Evolutionary conservation across 2,797 vertebrate genomes (phyloP), one percentile per base, ranked within the genome.

Genomic region (Peromyscus eremicus): DNA sequence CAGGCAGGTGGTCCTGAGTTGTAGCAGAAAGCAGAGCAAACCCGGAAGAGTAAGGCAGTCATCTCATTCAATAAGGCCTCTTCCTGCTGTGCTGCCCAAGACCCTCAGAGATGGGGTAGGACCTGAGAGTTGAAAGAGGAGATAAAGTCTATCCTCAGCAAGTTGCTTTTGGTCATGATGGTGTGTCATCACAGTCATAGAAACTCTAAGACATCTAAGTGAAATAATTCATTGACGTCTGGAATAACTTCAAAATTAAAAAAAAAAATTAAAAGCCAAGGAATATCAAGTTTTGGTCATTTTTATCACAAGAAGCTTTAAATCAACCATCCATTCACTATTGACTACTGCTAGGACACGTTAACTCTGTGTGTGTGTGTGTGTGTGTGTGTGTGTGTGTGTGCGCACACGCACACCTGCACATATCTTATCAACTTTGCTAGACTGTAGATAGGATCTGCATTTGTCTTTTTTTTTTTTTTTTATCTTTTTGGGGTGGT

Each of bases 401-500:
- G 25, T 64, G 49, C 10, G 6, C 5, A 43, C 43, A 6, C 43
- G 6, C 5, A 6, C 43, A 43, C 43, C 5, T 6, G 5, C 43
- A 6, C 25, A 0, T 85, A 49, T 84, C 23, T 89, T 77, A 6
- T 40, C n/a, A 77, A 37, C 17, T 12, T 89, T 71, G 17, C 0
- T 62, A 49, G 75, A 73, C 1, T 62, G 49, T 83, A 17, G 23
- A 43, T 32, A 66, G 11, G 17, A 66, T 82, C 23, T 11, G 0
- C 21, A 43, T 87, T 92, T 71, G n/a, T 88, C 66, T 62, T 81
- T 66, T 68, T 55, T 80, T n/a, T n/a, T n/a, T n/a, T 95, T 93
- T 84, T 16, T 43, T 34, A 25, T 23, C 40, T 37, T 77, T 77
- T 64, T 25, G 6, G 37, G n/a, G 2, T 34, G 37, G 10, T 73